Conservation (phyloP, 92 coral and sea anemone species). For the Isaurus tuberculatus region DNA sequence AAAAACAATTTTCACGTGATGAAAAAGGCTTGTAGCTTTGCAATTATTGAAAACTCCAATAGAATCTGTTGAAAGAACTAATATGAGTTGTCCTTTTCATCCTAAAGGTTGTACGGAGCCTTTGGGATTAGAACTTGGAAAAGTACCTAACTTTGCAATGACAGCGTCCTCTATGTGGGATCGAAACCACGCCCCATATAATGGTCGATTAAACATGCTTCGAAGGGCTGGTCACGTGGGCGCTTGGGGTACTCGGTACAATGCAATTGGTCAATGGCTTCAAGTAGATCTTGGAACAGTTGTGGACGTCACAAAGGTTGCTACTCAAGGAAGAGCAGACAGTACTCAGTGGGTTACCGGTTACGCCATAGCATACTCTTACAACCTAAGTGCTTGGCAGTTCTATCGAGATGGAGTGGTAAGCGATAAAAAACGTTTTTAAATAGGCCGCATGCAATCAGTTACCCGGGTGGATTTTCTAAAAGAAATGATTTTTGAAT, state of each 20-base stretch:
- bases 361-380: conserved; percentile 8
- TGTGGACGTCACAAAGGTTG: conserved; percentile 28
- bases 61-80: too few relatives aligned
- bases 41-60: too few relatives aligned
- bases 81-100: too few relatives aligned
- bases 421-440: background rate
- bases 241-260: conserved; percentile 9
- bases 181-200: background rate
- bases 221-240: conserved; percentile 33
- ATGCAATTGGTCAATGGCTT: conserved; percentile 25
- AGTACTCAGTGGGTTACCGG: conserved; percentile 17
- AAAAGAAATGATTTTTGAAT: too few relatives aligned
- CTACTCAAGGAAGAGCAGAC: conserved; percentile 26
- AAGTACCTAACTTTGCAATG: conserved; percentile 10
- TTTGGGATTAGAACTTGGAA: conserved; percentile 4
- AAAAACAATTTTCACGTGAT: too few relatives aligned
- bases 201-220: conserved; percentile 19
- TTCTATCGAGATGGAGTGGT: conserved; percentile 31
- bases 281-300: conserved; percentile 17
- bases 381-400: conserved; percentile 15
- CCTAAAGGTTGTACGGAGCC: conserved; percentile 30
- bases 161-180: conserved; percentile 35
- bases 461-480: too few relatives aligned
- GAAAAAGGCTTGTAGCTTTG: too few relatives aligned
- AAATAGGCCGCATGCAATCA: too few relatives aligned